These are phyloP conservation scores for Drosophila seclusa DNA, from an alignment of 2,888 invertebrate genomes.

Conservation along the genomic window DNA sequence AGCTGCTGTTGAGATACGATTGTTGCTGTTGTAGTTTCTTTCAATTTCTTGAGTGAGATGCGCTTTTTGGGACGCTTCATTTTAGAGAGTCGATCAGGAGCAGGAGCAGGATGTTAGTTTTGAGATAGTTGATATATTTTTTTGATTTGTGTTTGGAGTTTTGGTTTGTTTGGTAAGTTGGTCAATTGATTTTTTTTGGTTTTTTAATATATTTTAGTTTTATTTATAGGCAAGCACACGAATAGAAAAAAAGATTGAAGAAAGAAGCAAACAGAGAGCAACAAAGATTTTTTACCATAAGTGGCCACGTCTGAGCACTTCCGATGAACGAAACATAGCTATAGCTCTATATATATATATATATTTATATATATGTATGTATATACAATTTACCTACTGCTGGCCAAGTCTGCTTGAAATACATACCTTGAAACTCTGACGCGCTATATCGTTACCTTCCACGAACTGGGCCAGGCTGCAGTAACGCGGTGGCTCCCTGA, in stretches of 20 bases:
- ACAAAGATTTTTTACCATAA: conserved; percentile 80
- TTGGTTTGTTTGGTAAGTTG: conserved; percentile 38
- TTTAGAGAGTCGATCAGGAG: conserved; percentile 50
- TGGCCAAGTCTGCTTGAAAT: conserved; percentile 1
- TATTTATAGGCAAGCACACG: conserved; percentile 53
- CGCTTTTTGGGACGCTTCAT: conserved; percentile 82
- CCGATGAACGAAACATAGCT: conserved; percentile 66
- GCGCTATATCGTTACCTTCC: conserved; percentile 93
- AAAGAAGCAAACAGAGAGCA: conserved; percentile 80
- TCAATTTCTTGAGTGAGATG: conserved; percentile 79
- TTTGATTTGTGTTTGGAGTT: conserved; percentile 13
- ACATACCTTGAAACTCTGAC: conserved; percentile 89
- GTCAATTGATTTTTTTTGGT: conserved; percentile 26
- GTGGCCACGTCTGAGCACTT: conserved; percentile 68
- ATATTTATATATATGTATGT: conserved; percentile 27
- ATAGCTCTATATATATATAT: conserved; percentile 45
- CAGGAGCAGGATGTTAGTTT: conserved; percentile 56
- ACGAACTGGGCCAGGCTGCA: conserved; percentile 93
- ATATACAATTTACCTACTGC: conserved; percentile 45
- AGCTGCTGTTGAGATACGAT: conserved; percentile 83
- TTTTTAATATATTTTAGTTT: conserved; percentile 1
- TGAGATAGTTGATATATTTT: conserved; percentile 19
- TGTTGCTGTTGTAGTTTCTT: conserved; percentile 75
- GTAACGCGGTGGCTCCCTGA: conserved; percentile 87
- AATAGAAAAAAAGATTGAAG: conserved; percentile 69